phyloP scores from a whole-genome alignment of 2,888 invertebrate species.

The Digitonthophagus gazella region DNA sequence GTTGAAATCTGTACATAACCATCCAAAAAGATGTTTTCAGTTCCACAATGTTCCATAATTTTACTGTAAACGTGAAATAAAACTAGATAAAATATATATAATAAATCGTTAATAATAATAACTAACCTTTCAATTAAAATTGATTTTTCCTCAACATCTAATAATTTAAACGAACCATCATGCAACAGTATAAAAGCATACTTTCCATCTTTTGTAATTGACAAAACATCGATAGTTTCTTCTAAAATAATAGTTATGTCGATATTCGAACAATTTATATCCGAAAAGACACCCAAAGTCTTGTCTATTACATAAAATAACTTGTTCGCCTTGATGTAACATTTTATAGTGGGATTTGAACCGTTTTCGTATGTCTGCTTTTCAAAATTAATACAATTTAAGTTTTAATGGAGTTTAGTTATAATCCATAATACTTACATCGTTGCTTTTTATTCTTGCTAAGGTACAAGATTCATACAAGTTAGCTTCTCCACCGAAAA shows the following conservation, averaged over 20 bases:
- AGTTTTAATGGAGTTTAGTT: neutral
- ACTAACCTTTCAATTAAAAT: constrained; percentile 31
- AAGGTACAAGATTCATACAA: constrained; percentile 55
- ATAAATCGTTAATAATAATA: constrained; percentile 1
- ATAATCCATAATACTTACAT: neutral
- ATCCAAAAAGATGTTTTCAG: constrained; percentile 14
- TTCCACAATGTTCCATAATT: constrained; percentile 8
- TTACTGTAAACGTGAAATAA: constrained; percentile 20
- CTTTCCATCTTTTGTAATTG: constrained; percentile 29
- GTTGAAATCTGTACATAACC: constrained; percentile 22
- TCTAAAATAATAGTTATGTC: constrained; percentile 28
- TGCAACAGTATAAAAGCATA: constrained; percentile 31
- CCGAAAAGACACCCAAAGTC: constrained; percentile 30
- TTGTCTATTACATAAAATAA: constrained; percentile 32
- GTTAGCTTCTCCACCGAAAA: constrained; percentile 48
- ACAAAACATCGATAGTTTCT: constrained; percentile 30
- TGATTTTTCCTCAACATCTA: constrained; percentile 26
- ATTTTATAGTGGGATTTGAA: neutral
- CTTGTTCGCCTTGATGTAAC: constrained; percentile 16
- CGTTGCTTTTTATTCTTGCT: constrained; percentile 42
- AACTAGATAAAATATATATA: neutral
- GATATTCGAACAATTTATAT: constrained; percentile 29
- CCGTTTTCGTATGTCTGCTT: neutral
- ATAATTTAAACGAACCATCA: constrained; percentile 31
- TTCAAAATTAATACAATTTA: neutral